Percentiles rank a stretch among this genome's conserved stretches.
These are phyloP conservation scores for Lethocerus indicus DNA, from an alignment of 1,140 invertebrate genomes.

Conservation along the genomic window DNA sequence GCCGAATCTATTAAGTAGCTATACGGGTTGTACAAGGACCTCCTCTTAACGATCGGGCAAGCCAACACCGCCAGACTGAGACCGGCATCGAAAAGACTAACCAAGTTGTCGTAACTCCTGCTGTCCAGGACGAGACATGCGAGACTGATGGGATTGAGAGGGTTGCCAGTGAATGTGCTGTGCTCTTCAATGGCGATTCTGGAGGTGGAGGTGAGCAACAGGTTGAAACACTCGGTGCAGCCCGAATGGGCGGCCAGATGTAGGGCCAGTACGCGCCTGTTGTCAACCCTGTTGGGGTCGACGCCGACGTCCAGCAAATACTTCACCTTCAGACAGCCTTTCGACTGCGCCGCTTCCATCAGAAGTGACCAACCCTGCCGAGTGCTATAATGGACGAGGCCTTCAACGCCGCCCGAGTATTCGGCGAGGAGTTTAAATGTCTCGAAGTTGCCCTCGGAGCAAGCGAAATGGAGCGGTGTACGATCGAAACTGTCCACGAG, in stretches of 20 bases:
- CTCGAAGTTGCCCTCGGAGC: conserved; percentile 2
- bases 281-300: conserved; percentile 6
- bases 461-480: conserved; percentile 7
- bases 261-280: conserved; percentile 3
- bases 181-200: conserved; percentile 5
- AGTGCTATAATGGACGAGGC: conserved; percentile 2
- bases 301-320: conserved; percentile 4
- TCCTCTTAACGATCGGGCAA: too few species aligned
- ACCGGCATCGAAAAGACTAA: neutral
- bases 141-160: conserved; percentile 1
- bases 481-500: conserved; percentile 4
- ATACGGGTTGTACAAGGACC: too few species aligned
- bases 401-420: neutral
- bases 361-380: conserved; percentile 9
- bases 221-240: conserved; percentile 1
- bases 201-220: conserved; percentile 6
- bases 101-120: conserved; percentile 6
- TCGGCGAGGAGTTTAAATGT: conserved; percentile 7
- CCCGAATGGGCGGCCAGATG: conserved; percentile 9
- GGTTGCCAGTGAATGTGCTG: neutral
- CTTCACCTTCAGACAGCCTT: conserved; percentile 5
- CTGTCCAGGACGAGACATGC: conserved; percentile 7
- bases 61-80: conserved; percentile 2
- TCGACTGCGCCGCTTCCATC: conserved; percentile 11
- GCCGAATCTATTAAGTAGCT: too few species aligned